These are phyloP conservation scores for Anguilla rostrata DNA, from an alignment of 2,113 vertebrate species.

Conservation along the genomic window DNA sequence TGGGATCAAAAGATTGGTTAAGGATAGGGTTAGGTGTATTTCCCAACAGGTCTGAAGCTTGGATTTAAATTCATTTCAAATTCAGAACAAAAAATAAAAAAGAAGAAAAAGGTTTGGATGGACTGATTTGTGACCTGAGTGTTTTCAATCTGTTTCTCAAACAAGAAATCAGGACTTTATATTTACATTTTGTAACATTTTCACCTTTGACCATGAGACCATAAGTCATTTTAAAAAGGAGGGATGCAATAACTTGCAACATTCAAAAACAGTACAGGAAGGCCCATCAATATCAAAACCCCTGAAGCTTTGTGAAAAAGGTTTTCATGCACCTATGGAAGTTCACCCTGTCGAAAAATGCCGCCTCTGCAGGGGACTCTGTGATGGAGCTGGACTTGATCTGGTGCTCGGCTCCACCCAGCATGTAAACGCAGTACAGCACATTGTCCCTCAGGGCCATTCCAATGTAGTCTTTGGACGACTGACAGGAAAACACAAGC, in stretches of 20 bases:
- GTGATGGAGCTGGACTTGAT: slow-evolving; percentile 65
- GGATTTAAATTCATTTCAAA: too few relatives aligned
- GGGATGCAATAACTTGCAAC: too few relatives aligned
- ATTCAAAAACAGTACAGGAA: neutral
- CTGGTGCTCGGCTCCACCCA: slow-evolving; percentile 68
- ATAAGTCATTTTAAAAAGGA: too few relatives aligned
- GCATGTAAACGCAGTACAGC: slow-evolving; percentile 81
- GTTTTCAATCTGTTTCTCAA: too few relatives aligned
- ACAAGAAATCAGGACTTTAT: too few relatives aligned
- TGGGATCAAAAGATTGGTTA: slow-evolving; percentile 16
- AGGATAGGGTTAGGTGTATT: neutral
- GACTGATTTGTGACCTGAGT: too few relatives aligned
- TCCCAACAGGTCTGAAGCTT: neutral
- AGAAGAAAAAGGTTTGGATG: too few relatives aligned
- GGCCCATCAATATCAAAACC: neutral
- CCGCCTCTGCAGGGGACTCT: slow-evolving; percentile 58
- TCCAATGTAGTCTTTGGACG: slow-evolving; percentile 83
- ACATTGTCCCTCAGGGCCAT: slow-evolving; percentile 72
- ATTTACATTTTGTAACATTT: too few relatives aligned
- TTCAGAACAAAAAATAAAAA: neutral
- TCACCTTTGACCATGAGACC: too few relatives aligned
- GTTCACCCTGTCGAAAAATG: slow-evolving; percentile 79
- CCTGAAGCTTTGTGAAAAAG: slow-evolving; percentile 8
- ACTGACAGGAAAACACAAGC: slow-evolving; percentile 58
- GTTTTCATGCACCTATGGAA: slow-evolving; percentile 76